Evolutionary conservation across 2,797 vertebrate genomes (phyloP).

Genomic region (Saxicola maurus): DNA sequence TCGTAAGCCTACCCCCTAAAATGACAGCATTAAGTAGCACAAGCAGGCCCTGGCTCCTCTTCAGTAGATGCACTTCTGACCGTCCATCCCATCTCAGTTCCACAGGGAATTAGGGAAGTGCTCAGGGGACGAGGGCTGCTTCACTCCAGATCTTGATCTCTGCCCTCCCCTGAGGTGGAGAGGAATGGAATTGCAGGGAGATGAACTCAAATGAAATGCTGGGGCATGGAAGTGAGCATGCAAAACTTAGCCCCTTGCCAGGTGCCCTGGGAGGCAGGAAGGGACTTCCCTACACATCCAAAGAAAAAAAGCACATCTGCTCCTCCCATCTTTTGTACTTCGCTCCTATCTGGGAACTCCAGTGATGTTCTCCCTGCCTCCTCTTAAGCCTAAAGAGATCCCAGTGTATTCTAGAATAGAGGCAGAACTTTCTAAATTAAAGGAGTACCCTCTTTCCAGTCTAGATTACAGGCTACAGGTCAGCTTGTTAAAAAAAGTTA

Average conservation of each 20-base stretch:
- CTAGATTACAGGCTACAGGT: neutral
- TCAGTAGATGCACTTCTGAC: slow-evolving; percentile 36
- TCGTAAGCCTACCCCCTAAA: slow-evolving; percentile 10
- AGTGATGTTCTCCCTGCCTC: neutral
- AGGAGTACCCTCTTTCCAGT: neutral
- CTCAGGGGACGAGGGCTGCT: slow-evolving; percentile 42
- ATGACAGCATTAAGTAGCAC: slow-evolving; percentile 4
- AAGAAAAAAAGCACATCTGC: neutral
- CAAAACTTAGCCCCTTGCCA: slow-evolving; percentile 8
- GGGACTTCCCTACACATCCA: neutral
- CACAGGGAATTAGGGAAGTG: slow-evolving; percentile 53
- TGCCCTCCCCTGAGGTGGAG: slow-evolving; percentile 38
- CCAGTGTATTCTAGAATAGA: neutral
- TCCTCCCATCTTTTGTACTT: neutral
- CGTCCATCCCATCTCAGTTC: slow-evolving; percentile 49
- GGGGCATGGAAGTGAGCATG: slow-evolving; percentile 48
- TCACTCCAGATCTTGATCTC: slow-evolving; percentile 71
- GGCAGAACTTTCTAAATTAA: neutral
- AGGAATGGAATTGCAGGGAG: slow-evolving; percentile 36
- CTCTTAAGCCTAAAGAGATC: neutral
- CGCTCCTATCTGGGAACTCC: neutral
- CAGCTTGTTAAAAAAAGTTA: neutral
- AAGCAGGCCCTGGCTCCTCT: slow-evolving; percentile 50
- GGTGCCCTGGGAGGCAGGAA: neutral
- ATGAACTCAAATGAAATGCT: slow-evolving; percentile 68